These are phyloP conservation scores for Nineta flava DNA, from an alignment of 2,888 invertebrate species.

Conservation along the genomic window DNA sequence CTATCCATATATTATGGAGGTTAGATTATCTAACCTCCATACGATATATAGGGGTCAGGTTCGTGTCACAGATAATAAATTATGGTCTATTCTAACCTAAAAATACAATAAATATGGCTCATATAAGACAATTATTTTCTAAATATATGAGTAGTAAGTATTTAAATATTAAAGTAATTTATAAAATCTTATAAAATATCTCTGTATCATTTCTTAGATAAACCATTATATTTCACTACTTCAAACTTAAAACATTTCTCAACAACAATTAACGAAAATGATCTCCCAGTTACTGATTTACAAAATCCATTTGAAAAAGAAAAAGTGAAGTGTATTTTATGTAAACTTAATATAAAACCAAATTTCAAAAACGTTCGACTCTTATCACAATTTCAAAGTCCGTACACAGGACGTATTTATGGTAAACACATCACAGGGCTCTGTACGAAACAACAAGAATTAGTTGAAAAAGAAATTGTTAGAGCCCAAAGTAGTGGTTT, in stretches of 20 bases:
- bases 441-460: conserved; percentile 63
- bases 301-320: conserved; percentile 70
- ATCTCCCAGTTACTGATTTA: conserved; percentile 40
- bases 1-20: too few species aligned
- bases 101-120: too few species aligned
- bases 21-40: too few species aligned
- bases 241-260: neutral
- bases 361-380: conserved; percentile 85
- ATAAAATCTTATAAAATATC: too few species aligned
- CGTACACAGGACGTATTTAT: conserved; percentile 85
- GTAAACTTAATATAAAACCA: conserved; percentile 63
- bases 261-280: conserved; percentile 12
- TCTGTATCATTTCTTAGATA: too few species aligned
- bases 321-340: conserved; percentile 59
- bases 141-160: too few species aligned
- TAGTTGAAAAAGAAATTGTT: conserved; percentile 54
- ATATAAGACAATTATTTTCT: too few species aligned
- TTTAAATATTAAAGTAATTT: too few species aligned
- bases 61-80: too few species aligned
- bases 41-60: too few species aligned
- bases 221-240: neutral
- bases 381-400: conserved; percentile 89
- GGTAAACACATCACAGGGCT: conserved; percentile 88
- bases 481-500: conserved; percentile 65
- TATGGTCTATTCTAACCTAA: too few species aligned